Base-by-base conservation (phyloP, 2,888 invertebrate species). In the Phorcus lineatus region DNA sequence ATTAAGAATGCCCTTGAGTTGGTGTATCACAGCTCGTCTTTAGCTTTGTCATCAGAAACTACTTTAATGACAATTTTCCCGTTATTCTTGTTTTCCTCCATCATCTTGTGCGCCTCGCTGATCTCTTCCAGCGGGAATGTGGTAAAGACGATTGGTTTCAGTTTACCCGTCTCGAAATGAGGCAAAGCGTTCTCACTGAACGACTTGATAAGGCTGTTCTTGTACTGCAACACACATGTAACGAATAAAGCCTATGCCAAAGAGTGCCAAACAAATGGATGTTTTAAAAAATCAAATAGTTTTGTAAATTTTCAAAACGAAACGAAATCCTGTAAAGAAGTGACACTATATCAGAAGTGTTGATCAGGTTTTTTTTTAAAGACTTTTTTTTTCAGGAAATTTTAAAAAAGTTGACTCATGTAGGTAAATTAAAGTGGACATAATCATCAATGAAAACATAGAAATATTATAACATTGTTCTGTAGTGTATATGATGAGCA, bases 21-120 rank as follows among this genome's bases (percentile, higher is more conserved):
- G 47, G 1, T 47, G 47, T 47, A 24, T 74, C 52, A 74, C 3
- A 74, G 74, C 36, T 74, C 74, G 19, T 74, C 47, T 74, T 74
- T 74, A 16, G 13, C 9, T 9, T 74, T 24, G 2, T 9, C 13
- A 22, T 74, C 74, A n/a, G n/a, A 22, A 74, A 24, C 16, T 11
- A 74, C 74, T 24, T 52, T 24, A 7, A 74, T 74, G 4, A 93
- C 81, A 52, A 93, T 91, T 84, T 93, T 93, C 2, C 93, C 93
- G 4, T 89, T 88, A 80, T 91, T 93, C 31, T 85, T 81, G 81
- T 92, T 92, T 9, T 87, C 83, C 78, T 93, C 93, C 91, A 93
- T 92, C 70, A 84, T 75, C 28, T 78, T 79, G 79, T 93, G 93
- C 13, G 93, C 93, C 17, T 91, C 89, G 2, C 86, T 83, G 17